A percentile compares a stretch with the other conserved stretches of the same genome.
Evolutionary conservation across 2,888 invertebrate species (phyloP).

Genomic region (Syritta pipiens): DNA sequence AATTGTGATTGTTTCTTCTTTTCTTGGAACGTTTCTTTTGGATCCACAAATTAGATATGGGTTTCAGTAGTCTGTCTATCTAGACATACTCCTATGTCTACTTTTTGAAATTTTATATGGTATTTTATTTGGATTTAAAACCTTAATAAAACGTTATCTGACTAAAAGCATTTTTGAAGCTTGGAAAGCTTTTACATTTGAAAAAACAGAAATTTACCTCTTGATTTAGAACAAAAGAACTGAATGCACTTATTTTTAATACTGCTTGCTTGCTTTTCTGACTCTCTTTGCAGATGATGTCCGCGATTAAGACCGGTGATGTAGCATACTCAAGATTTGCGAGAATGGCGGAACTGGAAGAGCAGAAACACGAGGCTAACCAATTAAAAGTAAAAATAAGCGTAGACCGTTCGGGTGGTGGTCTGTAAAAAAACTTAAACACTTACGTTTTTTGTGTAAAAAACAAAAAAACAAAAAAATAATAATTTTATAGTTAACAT

Average conservation of each 20-base stretch:
- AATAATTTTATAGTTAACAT: slow-evolving; percentile 48
- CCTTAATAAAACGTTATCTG: slow-evolving; percentile 1
- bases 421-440: slow-evolving; percentile 83
- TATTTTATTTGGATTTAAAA: too few species aligned
- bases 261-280: too few species aligned
- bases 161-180: too few species aligned
- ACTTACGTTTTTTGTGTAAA: background rate
- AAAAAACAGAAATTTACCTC: background rate
- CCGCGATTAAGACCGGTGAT: slow-evolving; percentile 97
- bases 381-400: slow-evolving; percentile 88
- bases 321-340: slow-evolving; percentile 97
- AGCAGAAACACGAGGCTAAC: slow-evolving; percentile 89
- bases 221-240: too few species aligned
- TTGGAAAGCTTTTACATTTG: background rate
- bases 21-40: too few species aligned
- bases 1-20: too few species aligned
- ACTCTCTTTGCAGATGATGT: slow-evolving; percentile 94
- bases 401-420: slow-evolving; percentile 97
- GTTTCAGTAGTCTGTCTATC: too few species aligned
- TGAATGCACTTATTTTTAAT: too few species aligned
- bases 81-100: too few species aligned
- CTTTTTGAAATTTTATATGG: too few species aligned
- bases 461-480: too few species aligned
- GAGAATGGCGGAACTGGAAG: slow-evolving; percentile 94
- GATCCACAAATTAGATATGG: too few species aligned